A percentile compares a stretch with the other conserved stretches of the same genome.
These are phyloP conservation scores for Melinopterus prodromus DNA, from an alignment of 2,888 invertebrate genomes.

Conservation along the genomic window DNA sequence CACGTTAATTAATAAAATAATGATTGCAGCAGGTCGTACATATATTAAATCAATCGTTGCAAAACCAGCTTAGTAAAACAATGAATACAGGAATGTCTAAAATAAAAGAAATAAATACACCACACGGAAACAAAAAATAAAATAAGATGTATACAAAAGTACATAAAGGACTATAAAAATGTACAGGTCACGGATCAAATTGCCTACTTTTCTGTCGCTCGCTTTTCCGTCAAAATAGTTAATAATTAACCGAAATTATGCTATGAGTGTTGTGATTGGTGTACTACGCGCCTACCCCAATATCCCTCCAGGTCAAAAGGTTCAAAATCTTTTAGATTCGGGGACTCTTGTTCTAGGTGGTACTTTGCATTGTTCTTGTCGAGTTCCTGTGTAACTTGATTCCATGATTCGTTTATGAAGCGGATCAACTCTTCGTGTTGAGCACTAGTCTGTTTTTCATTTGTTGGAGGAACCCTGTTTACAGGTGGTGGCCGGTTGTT, in stretches of 20 bases:
- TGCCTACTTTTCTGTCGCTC: constrained; percentile 22
- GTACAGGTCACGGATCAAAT: constrained; percentile 14
- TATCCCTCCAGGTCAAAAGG: constrained; percentile 82
- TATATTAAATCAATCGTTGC: not conserved
- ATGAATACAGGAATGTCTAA: constrained; percentile 14
- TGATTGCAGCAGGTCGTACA: not conserved
- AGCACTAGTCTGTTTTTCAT: constrained; percentile 50
- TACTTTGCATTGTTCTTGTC: constrained; percentile 61
- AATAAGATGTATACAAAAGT: constrained; percentile 12
- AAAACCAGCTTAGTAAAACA: not conserved
- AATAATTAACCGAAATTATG: constrained; percentile 38
- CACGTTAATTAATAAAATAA: constrained; percentile 7
- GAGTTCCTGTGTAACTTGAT: constrained; percentile 64
- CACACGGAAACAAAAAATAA: constrained; percentile 14
- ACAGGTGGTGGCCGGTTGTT: constrained; percentile 46
- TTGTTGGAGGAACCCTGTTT: constrained; percentile 48
- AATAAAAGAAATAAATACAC: constrained; percentile 7
- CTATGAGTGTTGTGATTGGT: constrained; percentile 64
- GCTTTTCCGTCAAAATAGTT: constrained; percentile 4
- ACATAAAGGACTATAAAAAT: constrained; percentile 18
- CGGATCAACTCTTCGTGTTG: constrained; percentile 83
- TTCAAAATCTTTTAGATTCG: constrained; percentile 73
- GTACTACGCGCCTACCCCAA: constrained; percentile 77
- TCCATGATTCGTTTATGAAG: constrained; percentile 82
- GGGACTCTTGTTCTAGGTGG: constrained; percentile 69